Evolutionary conservation across 2,113 vertebrate species (phyloP), one percentile per base, ranked within the genome.

Genomic region (Anser brachyrhynchus): DNA sequence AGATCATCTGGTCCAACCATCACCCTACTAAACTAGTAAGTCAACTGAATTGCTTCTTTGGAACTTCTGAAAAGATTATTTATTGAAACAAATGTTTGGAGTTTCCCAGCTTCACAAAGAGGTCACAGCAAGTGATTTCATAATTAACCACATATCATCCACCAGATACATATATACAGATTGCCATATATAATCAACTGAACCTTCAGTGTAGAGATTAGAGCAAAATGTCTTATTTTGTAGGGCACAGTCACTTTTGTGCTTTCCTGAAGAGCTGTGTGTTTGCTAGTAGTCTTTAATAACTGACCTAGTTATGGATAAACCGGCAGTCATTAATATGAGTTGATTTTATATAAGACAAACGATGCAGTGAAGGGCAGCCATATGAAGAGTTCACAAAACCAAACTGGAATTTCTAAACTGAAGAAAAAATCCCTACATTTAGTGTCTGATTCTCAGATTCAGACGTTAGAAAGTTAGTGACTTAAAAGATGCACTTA

Each of bases 161-260:
- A 39, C 23, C 49, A 72, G n/a, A 72, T 19, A 54, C 12, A 37
- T 23, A 26, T 26, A 26, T 39, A 72, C n/a, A 59, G 33, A 13
- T 22, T 59, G 55, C 19, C 29, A 21, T 39, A 39, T 39, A 39
- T 39, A 39, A 65, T 81, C 41, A 23, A 59, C 31, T 90, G 41
- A 55, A n/a, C 4, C 10, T 11, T 80, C 76, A 51, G 49, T 51
- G 72, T 79, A 67, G 62, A 67, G 62, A 52, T 57, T 12, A 61
- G 51, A 62, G 26, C 10, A 12, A 64, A 33, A 54, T 64, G 33
- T 7, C 7, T 61, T 52, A 4, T 73, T 84, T 80, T 70, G 4
- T 35, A 66, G 74, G 35, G 41, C 41, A 57, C 2, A 2, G 21
- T 77, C 61, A 23, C 28, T 31, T 6, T 12, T 39, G 7, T 0